Evolutionary conservation across 2,797 vertebrate genomes (phyloP).

Genomic region (Coregonus suidteri): DNA sequence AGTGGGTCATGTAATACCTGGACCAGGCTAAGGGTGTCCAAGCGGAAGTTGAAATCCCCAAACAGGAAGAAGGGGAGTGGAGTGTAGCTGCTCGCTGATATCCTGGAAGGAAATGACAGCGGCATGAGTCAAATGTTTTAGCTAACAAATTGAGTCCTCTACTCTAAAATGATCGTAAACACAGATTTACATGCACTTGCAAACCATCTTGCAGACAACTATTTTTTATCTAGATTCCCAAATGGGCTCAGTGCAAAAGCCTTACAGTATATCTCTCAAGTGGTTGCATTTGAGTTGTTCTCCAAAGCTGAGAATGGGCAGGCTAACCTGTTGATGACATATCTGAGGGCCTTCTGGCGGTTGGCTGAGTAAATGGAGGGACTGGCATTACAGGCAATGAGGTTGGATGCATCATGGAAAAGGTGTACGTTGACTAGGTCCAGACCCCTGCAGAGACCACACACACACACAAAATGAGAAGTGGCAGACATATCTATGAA

Average conservation of each 20-base stretch:
- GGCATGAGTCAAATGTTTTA: neutral
- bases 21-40: slow-evolving; percentile 77
- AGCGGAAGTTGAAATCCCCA: slow-evolving; percentile 85
- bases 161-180: neutral
- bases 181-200: neutral
- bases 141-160: neutral
- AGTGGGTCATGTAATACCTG: slow-evolving; percentile 62
- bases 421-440: slow-evolving; percentile 86
- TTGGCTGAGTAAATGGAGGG: slow-evolving; percentile 82
- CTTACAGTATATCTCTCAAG: neutral
- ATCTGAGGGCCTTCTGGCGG: slow-evolving; percentile 75
- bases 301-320: neutral
- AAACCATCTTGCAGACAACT: neutral
- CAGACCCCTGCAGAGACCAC: slow-evolving; percentile 67
- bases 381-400: slow-evolving; percentile 80
- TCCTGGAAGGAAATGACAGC: slow-evolving; percentile 43
- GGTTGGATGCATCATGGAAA: slow-evolving; percentile 86
- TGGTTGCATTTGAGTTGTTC: neutral
- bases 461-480: slow-evolving; percentile 28
- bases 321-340: slow-evolving; percentile 81
- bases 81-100: slow-evolving; percentile 61
- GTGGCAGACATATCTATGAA: slow-evolving; percentile 22
- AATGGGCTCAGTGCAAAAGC: neutral
- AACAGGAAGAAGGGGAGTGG: slow-evolving; percentile 80
- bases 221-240: neutral